These are phyloP conservation scores for Xenopus borealis DNA, from an alignment of 2,113 vertebrate species.

Conservation along the genomic window DNA sequence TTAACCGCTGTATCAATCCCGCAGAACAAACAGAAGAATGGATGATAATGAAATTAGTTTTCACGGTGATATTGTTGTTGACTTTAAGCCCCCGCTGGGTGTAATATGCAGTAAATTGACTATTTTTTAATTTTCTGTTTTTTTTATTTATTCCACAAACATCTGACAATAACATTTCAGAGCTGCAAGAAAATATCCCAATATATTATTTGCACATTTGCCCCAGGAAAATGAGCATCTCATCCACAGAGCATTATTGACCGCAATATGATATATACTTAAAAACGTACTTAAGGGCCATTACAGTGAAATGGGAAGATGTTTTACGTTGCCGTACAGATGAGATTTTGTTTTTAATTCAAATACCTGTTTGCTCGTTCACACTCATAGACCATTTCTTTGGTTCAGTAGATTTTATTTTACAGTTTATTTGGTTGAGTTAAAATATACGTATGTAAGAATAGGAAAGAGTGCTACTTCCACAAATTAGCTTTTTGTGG, in stretches of 20 bases:
- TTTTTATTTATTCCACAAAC: background rate
- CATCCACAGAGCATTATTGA: slow-evolving; percentile 14
- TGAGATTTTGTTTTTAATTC: background rate
- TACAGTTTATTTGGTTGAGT: too few relatives aligned
- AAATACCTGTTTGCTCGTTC: too few relatives aligned
- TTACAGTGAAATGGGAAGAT: slow-evolving; percentile 2
- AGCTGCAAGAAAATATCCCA: slow-evolving; percentile 1
- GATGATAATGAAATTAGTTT: slow-evolving; percentile 21
- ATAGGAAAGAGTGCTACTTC: too few relatives aligned
- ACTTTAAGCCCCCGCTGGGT: slow-evolving; percentile 1
- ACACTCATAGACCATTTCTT: too few relatives aligned
- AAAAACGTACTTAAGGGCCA: background rate
- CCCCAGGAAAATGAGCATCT: slow-evolving; percentile 15
- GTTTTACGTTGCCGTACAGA: slow-evolving; percentile 17
- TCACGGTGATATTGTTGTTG: background rate
- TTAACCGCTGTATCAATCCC: background rate
- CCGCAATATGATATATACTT: slow-evolving; percentile 18
- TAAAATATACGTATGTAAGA: too few relatives aligned
- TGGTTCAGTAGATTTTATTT: too few relatives aligned
- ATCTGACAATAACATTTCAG: slow-evolving; percentile 10
- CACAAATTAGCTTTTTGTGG: too few relatives aligned
- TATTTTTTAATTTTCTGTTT: background rate
- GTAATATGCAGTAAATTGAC: slow-evolving; percentile 11
- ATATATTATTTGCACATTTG: slow-evolving; percentile 5
- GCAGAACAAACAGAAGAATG: slow-evolving; percentile 3